Percentiles rank a stretch among this genome's conserved stretches.
Conservation (phyloP, 2,797 vertebrate genomes). For the Triplophysa bombifrons region DNA sequence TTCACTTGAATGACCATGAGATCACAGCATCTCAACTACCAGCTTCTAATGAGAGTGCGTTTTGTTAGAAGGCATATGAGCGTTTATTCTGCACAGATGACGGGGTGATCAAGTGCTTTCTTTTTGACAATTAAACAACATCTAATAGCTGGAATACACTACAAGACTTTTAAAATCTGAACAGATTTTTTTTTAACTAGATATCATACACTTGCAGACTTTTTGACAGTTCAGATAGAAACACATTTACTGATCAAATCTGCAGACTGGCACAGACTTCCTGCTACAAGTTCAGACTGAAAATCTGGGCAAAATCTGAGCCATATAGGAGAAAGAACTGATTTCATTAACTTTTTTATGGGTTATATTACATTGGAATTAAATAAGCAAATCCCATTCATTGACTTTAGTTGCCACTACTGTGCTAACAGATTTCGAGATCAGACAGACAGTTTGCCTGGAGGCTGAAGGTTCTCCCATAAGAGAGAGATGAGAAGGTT, state of each 20-base stretch:
- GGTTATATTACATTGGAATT: slow-evolving; percentile 1
- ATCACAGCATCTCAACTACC: slow-evolving; percentile 40
- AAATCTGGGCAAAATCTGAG: too few species aligned
- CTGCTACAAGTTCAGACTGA: too few species aligned
- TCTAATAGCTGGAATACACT: too few species aligned
- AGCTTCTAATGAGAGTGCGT: background rate
- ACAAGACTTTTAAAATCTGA: too few species aligned
- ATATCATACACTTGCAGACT: too few species aligned
- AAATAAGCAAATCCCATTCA: background rate
- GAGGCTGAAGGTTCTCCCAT: slow-evolving; percentile 42
- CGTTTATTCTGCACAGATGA: background rate
- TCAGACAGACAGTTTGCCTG: slow-evolving; percentile 22
- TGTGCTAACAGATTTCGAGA: slow-evolving; percentile 13
- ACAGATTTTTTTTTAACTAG: too few species aligned
- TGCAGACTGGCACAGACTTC: too few species aligned
- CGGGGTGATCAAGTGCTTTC: background rate
- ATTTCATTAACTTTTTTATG: background rate
- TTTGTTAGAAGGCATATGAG: background rate
- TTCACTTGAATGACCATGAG: slow-evolving; percentile 27
- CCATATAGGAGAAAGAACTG: background rate
- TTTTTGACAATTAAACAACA: background rate
- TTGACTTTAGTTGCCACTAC: slow-evolving; percentile 10
- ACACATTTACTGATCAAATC: too few species aligned
- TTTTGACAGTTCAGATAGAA: too few species aligned
- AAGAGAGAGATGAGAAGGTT: slow-evolving; percentile 48